Base-by-base conservation (phyloP, 2,888 invertebrate genomes). In the Agonopterix heracliana region DNA sequence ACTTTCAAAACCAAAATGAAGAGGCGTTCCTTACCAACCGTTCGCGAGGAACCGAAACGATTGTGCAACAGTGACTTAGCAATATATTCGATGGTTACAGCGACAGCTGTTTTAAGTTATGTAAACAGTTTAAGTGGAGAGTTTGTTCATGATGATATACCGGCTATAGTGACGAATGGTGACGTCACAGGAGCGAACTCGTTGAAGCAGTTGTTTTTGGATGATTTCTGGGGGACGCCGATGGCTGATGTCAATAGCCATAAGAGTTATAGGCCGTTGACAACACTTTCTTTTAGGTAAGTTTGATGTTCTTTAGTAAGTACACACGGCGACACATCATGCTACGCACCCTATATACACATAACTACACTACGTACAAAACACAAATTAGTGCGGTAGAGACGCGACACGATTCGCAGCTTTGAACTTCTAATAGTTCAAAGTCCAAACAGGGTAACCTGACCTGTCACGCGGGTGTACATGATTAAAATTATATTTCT, bases 211-310 rank as follows among this genome's bases (percentile, higher is more conserved):
- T 80, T 94, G 59, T 91, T 95, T 64, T 77, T 90, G 69, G 92
- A 95, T 66, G 96, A 96, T 77, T 96, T 96, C 77, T 96, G 96
- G 96, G 96, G 96, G 0, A 94, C 93, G 53, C 93, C 94, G 35
- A 95, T 96, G 94, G 90, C 91, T 44, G 94, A 95, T 71, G 87
- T 91, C 44, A 91, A 91, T 69, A 96, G 95, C 62, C 96, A 96
- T 81, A 96, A 96, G 87, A 95, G 95, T 34, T 96, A 96, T 81
- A 86, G 96, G 62, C 96, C 96, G 34, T 81, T 96, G 61, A 95
- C 95, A 17, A 93, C 94, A 44, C 88, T 96, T 46, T 93, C 95
- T 45, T 96, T 96, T 90, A 92, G 96, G 96, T 96, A 79, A 92
- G 92, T 81, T 46, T 12, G 40, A 11, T n/a, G 34, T 46, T 41